Percentiles rank a stretch among this genome's conserved stretches.
These are phyloP conservation scores for Helogale parvula DNA, from an alignment of 2,113 vertebrate genomes.

Conservation along the genomic window DNA sequence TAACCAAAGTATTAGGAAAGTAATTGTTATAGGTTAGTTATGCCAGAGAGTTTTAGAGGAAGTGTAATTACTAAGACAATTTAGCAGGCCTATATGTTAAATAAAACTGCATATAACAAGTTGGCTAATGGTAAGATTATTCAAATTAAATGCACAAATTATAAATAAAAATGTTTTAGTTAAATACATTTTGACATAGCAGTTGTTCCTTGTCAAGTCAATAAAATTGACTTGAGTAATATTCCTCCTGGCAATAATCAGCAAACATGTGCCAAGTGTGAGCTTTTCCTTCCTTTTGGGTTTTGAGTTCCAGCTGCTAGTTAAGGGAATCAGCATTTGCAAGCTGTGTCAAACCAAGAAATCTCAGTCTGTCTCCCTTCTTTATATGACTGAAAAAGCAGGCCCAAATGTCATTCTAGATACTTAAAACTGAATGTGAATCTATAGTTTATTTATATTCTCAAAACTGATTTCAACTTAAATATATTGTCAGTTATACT, in stretches of 20 bases:
- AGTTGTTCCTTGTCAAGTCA: conserved; percentile 86
- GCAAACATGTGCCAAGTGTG: conserved; percentile 75
- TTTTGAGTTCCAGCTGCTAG: conserved; percentile 73
- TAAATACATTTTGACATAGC: conserved; percentile 85
- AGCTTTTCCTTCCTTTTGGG: conserved; percentile 75
- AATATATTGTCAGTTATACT: neutral
- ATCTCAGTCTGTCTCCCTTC: neutral
- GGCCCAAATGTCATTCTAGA: neutral
- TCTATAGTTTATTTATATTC: neutral
- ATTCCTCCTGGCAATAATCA: conserved; percentile 82
- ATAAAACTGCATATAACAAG: neutral
- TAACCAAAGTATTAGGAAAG: neutral
- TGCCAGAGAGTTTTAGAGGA: neutral
- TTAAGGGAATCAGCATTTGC: conserved; percentile 57
- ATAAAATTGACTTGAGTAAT: conserved; percentile 80
- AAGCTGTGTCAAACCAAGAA: conserved; percentile 53
- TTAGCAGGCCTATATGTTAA: conserved; percentile 53
- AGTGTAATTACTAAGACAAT: neutral
- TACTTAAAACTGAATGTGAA: neutral
- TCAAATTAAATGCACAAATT: conserved; percentile 76
- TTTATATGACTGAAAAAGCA: neutral
- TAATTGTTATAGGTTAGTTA: neutral
- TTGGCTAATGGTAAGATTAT: conserved; percentile 37
- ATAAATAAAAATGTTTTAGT: conserved; percentile 79
- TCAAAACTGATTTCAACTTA: neutral